phyloP scores from a whole-genome alignment of 2,888 invertebrate species.

The Orthosia incerta region DNA sequence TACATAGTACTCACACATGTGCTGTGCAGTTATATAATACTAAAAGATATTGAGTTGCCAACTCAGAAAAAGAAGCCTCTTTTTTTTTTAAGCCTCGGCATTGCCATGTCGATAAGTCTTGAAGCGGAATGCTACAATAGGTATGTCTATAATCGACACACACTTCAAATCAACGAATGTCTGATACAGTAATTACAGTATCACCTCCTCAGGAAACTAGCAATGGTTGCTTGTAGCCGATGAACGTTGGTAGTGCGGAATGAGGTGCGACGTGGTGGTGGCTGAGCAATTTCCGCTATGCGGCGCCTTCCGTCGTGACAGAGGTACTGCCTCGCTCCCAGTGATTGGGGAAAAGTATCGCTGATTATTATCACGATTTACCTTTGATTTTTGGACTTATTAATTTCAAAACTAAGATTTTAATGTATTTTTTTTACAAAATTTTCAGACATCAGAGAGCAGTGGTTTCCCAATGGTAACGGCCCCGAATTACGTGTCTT shows the following conservation, averaged over 20 bases:
- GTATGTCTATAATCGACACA: background rate
- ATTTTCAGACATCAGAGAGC: too few species aligned
- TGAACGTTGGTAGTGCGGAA: slow-evolving; percentile 49
- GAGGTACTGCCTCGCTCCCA: slow-evolving; percentile 12
- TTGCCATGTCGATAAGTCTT: too few species aligned
- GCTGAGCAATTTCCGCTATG: slow-evolving; percentile 66
- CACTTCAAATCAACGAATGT: slow-evolving; percentile 7
- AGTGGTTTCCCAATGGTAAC: too few species aligned
- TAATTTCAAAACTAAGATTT: background rate
- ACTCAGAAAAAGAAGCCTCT: too few species aligned
- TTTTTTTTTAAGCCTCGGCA: too few species aligned
- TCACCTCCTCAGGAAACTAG: slow-evolving; percentile 38
- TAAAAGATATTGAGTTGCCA: too few species aligned
- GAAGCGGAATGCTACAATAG: too few species aligned
- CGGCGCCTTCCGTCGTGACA: slow-evolving; percentile 48
- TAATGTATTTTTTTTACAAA: background rate
- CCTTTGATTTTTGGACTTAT: slow-evolving; percentile 3
- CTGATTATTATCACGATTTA: slow-evolving; percentile 34
- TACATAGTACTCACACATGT: too few species aligned
- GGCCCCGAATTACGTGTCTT: too few species aligned
- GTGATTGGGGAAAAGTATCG: slow-evolving; percentile 53
- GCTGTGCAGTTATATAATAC: too few species aligned
- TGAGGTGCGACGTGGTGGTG: slow-evolving; percentile 50
- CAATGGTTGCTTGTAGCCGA: slow-evolving; percentile 33
- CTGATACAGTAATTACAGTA: slow-evolving; percentile 53